phyloP scores from a whole-genome alignment of 2,888 invertebrate species.

The Ypsolopha sequella region DNA sequence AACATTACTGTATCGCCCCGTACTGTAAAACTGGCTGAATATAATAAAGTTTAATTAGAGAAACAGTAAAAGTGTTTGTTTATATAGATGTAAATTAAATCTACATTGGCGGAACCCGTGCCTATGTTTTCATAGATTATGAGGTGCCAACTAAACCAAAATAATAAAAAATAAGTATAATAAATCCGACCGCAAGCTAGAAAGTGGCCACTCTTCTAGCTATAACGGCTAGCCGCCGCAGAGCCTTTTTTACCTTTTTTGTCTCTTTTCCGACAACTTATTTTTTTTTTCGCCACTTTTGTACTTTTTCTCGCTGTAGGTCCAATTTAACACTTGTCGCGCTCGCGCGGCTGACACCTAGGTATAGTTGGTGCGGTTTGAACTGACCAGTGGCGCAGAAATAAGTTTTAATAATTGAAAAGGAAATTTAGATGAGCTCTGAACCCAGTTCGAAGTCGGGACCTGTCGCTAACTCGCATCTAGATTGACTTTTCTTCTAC shows the following conservation, averaged over 20 bases:
- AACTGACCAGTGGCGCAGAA: slow-evolving; percentile 1
- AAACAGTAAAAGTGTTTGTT: too few species aligned
- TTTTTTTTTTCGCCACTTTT: slow-evolving; percentile 24
- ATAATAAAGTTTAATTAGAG: too few species aligned
- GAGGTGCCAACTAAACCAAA: too few species aligned
- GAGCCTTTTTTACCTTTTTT: slow-evolving; percentile 14
- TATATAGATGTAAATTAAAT: too few species aligned
- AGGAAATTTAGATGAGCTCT: too few species aligned
- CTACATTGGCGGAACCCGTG: background rate
- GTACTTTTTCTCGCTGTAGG: slow-evolving; percentile 17
- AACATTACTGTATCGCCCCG: too few species aligned
- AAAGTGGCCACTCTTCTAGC: background rate
- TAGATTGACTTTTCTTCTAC: too few species aligned
- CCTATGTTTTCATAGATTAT: background rate
- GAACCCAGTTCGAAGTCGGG: too few species aligned
- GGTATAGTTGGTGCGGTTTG: slow-evolving; percentile 9
- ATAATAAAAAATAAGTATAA: too few species aligned
- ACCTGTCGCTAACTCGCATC: too few species aligned
- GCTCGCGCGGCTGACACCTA: slow-evolving; percentile 27
- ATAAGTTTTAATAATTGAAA: too few species aligned
- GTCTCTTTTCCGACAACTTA: background rate
- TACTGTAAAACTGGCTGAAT: too few species aligned
- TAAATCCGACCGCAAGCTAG: background rate
- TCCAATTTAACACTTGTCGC: slow-evolving; percentile 47
- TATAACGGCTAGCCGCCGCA: slow-evolving; percentile 4